Base-by-base conservation (phyloP, 2,888 invertebrate species). In the Caenorhabditis parvicauda region DNA sequence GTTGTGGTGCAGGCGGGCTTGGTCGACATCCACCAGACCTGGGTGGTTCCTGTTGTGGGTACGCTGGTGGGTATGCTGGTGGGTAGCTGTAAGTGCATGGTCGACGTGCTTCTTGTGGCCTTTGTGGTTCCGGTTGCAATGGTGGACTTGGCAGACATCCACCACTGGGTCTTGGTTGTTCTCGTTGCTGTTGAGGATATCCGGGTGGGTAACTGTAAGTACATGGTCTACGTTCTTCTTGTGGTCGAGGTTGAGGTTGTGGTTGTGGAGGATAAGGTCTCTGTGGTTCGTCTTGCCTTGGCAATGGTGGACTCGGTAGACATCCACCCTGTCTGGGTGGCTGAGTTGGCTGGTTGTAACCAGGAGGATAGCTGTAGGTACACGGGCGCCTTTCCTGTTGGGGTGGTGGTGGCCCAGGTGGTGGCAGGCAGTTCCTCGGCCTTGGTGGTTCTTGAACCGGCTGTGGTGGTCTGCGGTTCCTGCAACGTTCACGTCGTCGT, bases 261-360 rank as follows among this genome's bases (percentile, higher is more conserved):
- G 56, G 56, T 12, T 19, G 41, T n/a, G n/a, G 19, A 1, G 14
- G 14, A 1, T 17, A 9, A 41, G 41, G 12, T 12, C 41, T 32
- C 35, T 32, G 35, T 12, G 35, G n/a, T n/a, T n/a, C n/a, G n/a
- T n/a, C n/a, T n/a, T n/a, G n/a, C 9, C 39, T 55, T 27, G 44
- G 59, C 19, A 47, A 55, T 24, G 60, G 60, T 28, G 60, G 53
- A 19, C 59, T 58, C n/a, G 64, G 64, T 7, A 54, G 54, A 19
- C 54, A 32, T n/a, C 52, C 44, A 24, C 44, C 29, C 35, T 35
- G 35, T n/a, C n/a, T n/a, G n/a, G n/a, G n/a, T n/a, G n/a, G n/a
- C n/a, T n/a, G n/a, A n/a, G 22, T 21, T 3, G 46, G 60, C 28
- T 66, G 58, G n/a, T n/a, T n/a, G n/a, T n/a, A n/a, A n/a, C n/a